Conservation (phyloP, 1,140 invertebrate species). For the Drosophila setifemur region DNA sequence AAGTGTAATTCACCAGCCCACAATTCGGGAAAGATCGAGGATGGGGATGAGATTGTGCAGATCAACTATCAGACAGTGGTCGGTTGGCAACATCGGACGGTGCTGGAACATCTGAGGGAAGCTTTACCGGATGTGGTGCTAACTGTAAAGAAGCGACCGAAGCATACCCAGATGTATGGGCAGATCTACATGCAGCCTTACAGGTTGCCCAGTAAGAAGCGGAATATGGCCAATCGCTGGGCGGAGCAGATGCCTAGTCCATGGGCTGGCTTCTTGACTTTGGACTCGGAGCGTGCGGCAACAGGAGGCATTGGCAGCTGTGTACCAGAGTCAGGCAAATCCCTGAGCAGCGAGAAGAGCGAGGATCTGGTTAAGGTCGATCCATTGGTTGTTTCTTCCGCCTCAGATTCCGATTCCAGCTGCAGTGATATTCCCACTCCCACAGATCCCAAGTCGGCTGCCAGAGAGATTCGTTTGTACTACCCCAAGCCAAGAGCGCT, state of each 20-base stretch:
- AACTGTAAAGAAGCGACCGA: constrained; percentile 92
- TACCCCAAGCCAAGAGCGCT: constrained; percentile 89
- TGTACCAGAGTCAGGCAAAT: constrained; percentile 29
- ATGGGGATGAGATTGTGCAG: constrained; percentile 96
- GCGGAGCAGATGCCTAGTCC: constrained; percentile 86
- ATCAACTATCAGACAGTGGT: constrained; percentile 96
- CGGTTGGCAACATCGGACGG: constrained; percentile 92
- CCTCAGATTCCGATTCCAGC: constrained; percentile 80
- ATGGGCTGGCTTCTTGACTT: constrained; percentile 86
- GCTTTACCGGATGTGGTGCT: constrained; percentile 91
- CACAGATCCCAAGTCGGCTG: constrained; percentile 60
- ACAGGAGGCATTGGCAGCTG: constrained; percentile 82
- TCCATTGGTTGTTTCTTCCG: constrained; percentile 55
- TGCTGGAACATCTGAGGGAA: constrained; percentile 90
- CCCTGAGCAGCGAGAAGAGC: background rate
- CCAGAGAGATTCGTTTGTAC: constrained; percentile 85
- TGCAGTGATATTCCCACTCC: constrained; percentile 81
- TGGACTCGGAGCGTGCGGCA: constrained; percentile 83
- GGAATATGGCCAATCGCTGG: constrained; percentile 85
- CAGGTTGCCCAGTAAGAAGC: constrained; percentile 89
- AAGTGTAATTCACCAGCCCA: constrained; percentile 93
- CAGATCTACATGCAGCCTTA: constrained; percentile 92
- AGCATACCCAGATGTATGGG: constrained; percentile 92
- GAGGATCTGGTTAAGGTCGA: constrained; percentile 7
- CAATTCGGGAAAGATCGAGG: constrained; percentile 94